These are phyloP conservation scores for Agrilus mali DNA, from an alignment of 2,888 invertebrate genomes.

Conservation along the genomic window DNA sequence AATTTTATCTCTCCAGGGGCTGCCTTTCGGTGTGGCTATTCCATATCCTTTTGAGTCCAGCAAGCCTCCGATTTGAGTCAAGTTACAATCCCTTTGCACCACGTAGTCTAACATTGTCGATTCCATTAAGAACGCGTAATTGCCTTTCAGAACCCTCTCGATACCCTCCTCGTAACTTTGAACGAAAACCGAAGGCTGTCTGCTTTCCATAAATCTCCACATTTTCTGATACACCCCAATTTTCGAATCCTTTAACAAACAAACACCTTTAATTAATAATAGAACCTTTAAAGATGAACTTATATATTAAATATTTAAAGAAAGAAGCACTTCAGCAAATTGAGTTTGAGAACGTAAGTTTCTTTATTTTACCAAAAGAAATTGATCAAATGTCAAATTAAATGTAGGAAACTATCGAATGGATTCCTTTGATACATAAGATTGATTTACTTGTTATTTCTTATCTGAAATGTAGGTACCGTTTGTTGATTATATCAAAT, in stretches of 20 bases:
- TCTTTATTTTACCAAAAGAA: no score
- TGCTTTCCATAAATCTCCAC: slow-evolving; percentile 89
- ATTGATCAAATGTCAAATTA: no score
- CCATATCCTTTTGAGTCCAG: slow-evolving; percentile 83
- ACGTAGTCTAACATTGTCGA: slow-evolving; percentile 94
- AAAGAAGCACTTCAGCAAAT: no score
- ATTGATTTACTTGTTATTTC: no score
- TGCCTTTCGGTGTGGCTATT: slow-evolving; percentile 90
- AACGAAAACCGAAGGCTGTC: slow-evolving; percentile 72
- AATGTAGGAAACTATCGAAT: no score
- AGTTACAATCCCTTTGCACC: slow-evolving; percentile 88
- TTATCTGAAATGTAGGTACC: no score
- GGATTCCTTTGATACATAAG: no score
- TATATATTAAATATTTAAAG: no score
- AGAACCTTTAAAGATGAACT: no score
- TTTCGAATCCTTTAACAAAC: slow-evolving; percentile 58
- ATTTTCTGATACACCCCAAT: slow-evolving; percentile 83
- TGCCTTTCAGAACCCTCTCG: slow-evolving; percentile 68
- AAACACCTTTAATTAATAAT: not conserved
- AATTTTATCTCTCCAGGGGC: slow-evolving; percentile 94
- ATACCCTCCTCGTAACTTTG: slow-evolving; percentile 87
- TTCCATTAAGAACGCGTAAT: slow-evolving; percentile 97
- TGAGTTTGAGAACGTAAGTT: no score
- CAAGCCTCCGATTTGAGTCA: slow-evolving; percentile 92
- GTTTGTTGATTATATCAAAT: no score